Evolutionary conservation across 2,888 invertebrate species (phyloP).

Genomic region (Nasonia oneida): DNA sequence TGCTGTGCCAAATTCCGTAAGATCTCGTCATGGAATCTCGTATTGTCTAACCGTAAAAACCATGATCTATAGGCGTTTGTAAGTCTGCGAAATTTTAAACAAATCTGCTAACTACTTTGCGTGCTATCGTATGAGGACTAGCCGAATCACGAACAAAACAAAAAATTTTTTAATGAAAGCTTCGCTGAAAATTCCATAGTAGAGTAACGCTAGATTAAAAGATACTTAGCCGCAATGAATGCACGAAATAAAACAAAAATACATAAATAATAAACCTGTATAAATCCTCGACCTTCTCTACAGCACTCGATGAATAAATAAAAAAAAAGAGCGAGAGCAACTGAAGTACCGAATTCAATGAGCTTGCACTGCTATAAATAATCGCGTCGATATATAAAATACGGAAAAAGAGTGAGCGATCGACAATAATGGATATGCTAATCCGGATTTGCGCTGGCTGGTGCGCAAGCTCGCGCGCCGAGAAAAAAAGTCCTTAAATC

Average conservation of each 20-base stretch:
- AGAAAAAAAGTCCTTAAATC: slow-evolving; percentile 17
- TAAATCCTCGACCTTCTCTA: neutral
- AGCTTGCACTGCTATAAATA: slow-evolving; percentile 11
- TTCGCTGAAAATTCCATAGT: neutral
- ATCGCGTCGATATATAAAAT: slow-evolving; percentile 7
- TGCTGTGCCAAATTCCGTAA: slow-evolving; percentile 11
- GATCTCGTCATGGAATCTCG: neutral
- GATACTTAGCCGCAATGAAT: neutral
- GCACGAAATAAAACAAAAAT: neutral
- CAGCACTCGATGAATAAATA: neutral
- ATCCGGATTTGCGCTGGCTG: slow-evolving; percentile 25
- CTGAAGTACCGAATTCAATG: neutral
- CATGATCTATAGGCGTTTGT: slow-evolving; percentile 45
- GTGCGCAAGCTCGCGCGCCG: neutral
- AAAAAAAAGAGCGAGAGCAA: too few species aligned
- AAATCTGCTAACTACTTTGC: neutral
- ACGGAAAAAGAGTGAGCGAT: neutral
- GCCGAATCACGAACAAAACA: neutral
- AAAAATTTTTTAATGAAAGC: neutral
- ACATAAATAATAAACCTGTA: neutral
- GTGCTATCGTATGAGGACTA: neutral
- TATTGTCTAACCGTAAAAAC: neutral
- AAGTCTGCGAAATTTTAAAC: slow-evolving; percentile 38
- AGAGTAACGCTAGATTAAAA: neutral
- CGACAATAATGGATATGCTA: slow-evolving; percentile 52